These are phyloP conservation scores for Stramonita haemastoma DNA, from an alignment of 2,888 invertebrate species.

Conservation along the genomic window DNA sequence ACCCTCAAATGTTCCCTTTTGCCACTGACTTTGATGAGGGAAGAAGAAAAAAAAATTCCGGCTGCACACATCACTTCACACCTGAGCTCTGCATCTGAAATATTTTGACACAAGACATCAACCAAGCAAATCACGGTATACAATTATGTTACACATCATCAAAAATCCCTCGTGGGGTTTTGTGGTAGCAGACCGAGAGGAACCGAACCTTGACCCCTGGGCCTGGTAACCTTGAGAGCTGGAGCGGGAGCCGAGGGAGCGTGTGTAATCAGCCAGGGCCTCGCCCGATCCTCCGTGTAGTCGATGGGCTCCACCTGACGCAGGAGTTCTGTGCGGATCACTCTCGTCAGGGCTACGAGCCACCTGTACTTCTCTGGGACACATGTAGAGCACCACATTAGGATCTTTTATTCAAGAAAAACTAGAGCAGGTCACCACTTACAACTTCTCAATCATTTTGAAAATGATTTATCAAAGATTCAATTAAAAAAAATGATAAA, in stretches of 20 bases:
- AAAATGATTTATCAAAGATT: no score
- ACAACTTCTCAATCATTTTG: no score
- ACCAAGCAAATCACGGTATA: neutral
- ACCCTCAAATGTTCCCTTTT: no score
- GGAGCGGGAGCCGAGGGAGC: slow-evolving; percentile 36
- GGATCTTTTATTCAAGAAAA: no score
- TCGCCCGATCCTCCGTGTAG: slow-evolving; percentile 70
- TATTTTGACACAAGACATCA: neutral
- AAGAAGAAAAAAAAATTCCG: neutral
- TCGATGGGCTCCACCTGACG: slow-evolving; percentile 84
- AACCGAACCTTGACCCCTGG: slow-evolving; percentile 48
- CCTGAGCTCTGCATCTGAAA: neutral
- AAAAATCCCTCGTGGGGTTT: slow-evolving; percentile 72
- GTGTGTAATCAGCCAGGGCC: slow-evolving; percentile 49
- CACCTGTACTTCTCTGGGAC: slow-evolving; percentile 56
- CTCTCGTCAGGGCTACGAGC: slow-evolving; percentile 83
- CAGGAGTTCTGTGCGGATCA: slow-evolving; percentile 87
- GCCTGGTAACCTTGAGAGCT: slow-evolving; percentile 62
- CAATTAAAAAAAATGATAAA: no score
- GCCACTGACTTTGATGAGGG: no score
- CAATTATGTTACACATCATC: slow-evolving; percentile 66
- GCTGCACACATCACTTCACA: neutral
- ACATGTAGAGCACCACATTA: no score
- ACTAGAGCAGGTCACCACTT: no score
- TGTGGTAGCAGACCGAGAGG: slow-evolving; percentile 42